Base-by-base conservation (phyloP, 2,113 vertebrate genomes). In the Corythoichthys haematopterus region DNA sequence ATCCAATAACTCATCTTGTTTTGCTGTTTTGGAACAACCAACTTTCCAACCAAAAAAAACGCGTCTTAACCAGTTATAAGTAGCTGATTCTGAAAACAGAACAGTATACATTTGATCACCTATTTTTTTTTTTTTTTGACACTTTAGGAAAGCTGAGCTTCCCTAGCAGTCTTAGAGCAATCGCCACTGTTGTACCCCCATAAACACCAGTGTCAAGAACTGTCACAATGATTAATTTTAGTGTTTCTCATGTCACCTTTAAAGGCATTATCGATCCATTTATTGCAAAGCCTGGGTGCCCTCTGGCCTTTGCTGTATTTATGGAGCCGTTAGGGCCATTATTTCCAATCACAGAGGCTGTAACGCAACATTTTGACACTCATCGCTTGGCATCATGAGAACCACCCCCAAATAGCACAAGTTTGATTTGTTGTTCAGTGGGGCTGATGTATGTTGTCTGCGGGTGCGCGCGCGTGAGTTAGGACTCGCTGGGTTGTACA, bases 401-500 rank as follows among this genome's bases (percentile, higher is more conserved):
- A 55, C 20, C 20, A 6, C 28, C 20, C 28, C 52, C 52, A 55
- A 28, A 33, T 33, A 55, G 52, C 52, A 12, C 20, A 55, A 33
- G 20, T 33, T 55, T 33, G 52, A 82, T 76, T 81, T 79, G 80
- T 83, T 78, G 79, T 79, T 74, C 50, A 71, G 75, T 68, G 71
- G 71, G 56, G 37, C 53, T 35, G 14, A 76, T 80, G 71, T 74
- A 72, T 81, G 73, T 75, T 71, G 71, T 74, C 59, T 78, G 65
- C 73, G 65, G 35, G 73, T 67, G 67, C 68, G 74, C 74, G 69
- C 69, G 69, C 69, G 69, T 2, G 20, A 33, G 12, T 66, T 60
- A 64, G 69, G 66, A 80, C 71, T 82, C 68, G 75, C 68, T 80
- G 78, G 81, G 79, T 80, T 86, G 79, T 88, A 84, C 85, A 85